Base-by-base conservation (phyloP, 2,113 vertebrate species). In the Recurvirostra avosetta region DNA sequence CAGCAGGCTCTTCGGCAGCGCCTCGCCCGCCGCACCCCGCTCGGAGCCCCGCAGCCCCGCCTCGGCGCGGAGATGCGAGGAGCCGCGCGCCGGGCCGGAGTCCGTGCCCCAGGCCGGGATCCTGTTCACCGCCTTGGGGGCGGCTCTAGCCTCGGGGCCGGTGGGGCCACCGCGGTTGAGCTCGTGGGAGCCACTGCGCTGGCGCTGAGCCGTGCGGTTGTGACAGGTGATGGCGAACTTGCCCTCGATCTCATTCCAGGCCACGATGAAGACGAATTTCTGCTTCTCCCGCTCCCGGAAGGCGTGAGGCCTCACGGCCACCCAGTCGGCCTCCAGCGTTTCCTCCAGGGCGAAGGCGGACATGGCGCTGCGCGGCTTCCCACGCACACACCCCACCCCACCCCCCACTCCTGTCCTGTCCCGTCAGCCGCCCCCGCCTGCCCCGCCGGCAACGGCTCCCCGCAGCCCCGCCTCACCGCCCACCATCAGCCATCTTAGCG, bases 201-300 rank as follows among this genome's bases (percentile, higher is more conserved):
- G 98, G 82, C 98, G 98, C 98, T 99, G 99, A 13, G 98, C 98
- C 50, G 99, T 99, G 94, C 99, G 98, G 98, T 99, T 98, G 97
- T 99, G 99, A 97, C 99, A 99, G 95, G 99, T 99, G 97, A 99
- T 98, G 97, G 99, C 99, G 96, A 99, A 99, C 98, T 99, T 99
- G 96, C 98, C 99, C 86, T 99, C 99, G 56, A 99, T 97, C 96
- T 99, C 99, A 90, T 99, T 99, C 99, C 99, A 99, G 95, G 99
- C 99, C 97, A 99, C 99, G 72, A 99, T 99, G n/a, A 99, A 99
- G 32, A 98, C 99, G 72, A 99, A 99, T 95, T 99, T 99, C 94
- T 99, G 99, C 81, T 98, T 98, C 91, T 99, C 99, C 58, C 99
- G 99, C 79, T 99, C 99, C 65, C 99, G 99, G 96, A 99, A 99